Evolutionary conservation across 2,888 invertebrate genomes (phyloP), one percentile per base, ranked within the genome.

Genomic region (Scaptomyza tumidula): DNA sequence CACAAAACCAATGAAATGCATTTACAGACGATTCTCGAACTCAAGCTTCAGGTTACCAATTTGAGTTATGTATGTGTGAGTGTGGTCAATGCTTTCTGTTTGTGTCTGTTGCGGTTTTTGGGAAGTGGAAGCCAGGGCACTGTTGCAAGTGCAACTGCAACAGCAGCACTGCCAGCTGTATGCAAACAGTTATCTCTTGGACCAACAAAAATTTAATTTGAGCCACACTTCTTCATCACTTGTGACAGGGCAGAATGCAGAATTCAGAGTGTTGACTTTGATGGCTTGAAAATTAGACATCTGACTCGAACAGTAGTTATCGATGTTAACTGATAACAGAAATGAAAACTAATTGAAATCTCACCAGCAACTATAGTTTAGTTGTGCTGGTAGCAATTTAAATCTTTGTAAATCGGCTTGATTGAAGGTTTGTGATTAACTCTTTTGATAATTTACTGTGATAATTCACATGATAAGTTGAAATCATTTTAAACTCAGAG

Each of bases 151-250:
- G 24, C 16, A 29, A 24, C 24, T 24, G 39, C 27, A 57, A 31
- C 24, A 41, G 48, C 71, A 29, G 35, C 35, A 70, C 13, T 16
- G 41, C 33, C 72, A 55, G 27, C 50, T 59, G 72, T 39, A 62
- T 48, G 43, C 37, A 13, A 27, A 16, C 33, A 53, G 37, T 56
- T 41, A 44, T 49, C 39, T 3, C 63, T 14, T 46, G 16, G 48
- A 5, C n/a, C 52, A 53, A 27, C 49, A 52, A 56, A 39, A 70
- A 60, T 57, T 71, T 76, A 48, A 72, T 71, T 72, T 72, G 39
- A 46, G 33, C 29, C 39, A 19, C 29, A 60, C 48, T 60, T 60
- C 56, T 77, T 45, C 31, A 65, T 65, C 73, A 54, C n/a, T 57
- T 56, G 27, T 43, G 45, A 29, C 46, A 27, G 54, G 37, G 46